phyloP scores from a whole-genome alignment of 2,888 invertebrate genomes.

The Cylindroiulus punctatus region DNA sequence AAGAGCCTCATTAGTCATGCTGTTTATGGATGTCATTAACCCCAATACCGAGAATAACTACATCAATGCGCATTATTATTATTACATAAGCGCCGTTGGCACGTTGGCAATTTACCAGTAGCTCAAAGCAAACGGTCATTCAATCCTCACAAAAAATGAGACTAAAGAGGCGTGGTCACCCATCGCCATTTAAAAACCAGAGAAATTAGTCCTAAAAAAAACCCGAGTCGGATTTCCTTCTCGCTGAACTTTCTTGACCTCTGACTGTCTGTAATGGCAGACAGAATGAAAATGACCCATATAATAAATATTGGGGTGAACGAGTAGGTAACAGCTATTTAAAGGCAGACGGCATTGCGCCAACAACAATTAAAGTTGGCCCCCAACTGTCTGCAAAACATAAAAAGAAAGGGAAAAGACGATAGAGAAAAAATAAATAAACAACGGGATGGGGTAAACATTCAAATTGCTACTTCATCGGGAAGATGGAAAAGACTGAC shows the following conservation, averaged over 20 bases:
- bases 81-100: conserved; percentile 11
- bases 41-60: background rate
- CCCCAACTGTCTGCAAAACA: conserved; percentile 15
- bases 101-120: background rate
- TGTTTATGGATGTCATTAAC: conserved; percentile 38
- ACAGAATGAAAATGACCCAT: conserved; percentile 32
- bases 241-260: background rate
- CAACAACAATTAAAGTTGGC: conserved; percentile 42
- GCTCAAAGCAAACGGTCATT: background rate
- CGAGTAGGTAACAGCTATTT: conserved; percentile 33
- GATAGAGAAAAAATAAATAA: conserved; percentile 3
- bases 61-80: conserved; percentile 24
- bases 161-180: background rate
- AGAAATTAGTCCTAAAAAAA: conserved; percentile 14
- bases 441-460: background rate
- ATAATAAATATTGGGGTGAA: conserved; percentile 30
- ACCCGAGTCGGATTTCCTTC: background rate
- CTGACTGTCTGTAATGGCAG: background rate
- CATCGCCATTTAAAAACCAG: background rate
- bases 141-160: background rate
- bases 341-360: conserved; percentile 42
- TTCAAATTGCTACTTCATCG: background rate
- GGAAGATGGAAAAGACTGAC: background rate
- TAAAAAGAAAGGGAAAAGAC: conserved; percentile 29
- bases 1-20: conserved; percentile 14